Evolutionary conservation across 2,888 invertebrate species (phyloP), one percentile per base, ranked within the genome.

Genomic region (Drosophila pullipes): DNA sequence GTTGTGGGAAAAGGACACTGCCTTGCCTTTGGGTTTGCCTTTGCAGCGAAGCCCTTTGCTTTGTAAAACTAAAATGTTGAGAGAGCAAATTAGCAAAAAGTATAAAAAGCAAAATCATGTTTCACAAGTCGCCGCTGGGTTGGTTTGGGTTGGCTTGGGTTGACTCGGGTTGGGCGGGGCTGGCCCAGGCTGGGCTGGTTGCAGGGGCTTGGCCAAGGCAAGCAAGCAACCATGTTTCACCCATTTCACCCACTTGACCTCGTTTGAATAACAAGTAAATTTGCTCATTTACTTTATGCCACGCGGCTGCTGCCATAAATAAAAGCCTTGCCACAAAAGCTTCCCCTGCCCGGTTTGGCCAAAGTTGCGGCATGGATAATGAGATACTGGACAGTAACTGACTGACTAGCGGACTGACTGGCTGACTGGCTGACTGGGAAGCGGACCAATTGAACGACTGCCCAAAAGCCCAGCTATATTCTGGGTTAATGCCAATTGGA

Each of bases 71-170:
- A 78, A 83, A 84, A 84, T 81, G 83, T 79, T 79, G 71, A 83
- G 76, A 79, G 79, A 78, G 84, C 81, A 85, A 85, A 87, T 85
- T 85, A 87, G 85, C 80, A 82, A 86, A 79, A 83, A 83, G 80
- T 75, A 87, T 87, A 86, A 85, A 86, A 85, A 86, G 85, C 82
- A 82, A 86, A 86, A 87, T 87, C 87, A 87, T 86, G 87, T 86
- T 86, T 83, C 87, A 87, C 87, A 86, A 85, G 85, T 85, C 85
- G 82, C 82, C 81, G 59, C 69, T 53, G 60, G 52, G 58, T 22
- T 13, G 31, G 41, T n/a, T 28, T n/a, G 52, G 11, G 67, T 53
- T 59, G 64, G 50, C 44, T 13, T 11, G 4, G 16, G 53, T 22
- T 13, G 31, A 37, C 22, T 28, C 22, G 52, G 13, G 67, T 53